Base-by-base conservation (phyloP, 1,140 invertebrate species). In the Drosophila nikananu region DNA sequence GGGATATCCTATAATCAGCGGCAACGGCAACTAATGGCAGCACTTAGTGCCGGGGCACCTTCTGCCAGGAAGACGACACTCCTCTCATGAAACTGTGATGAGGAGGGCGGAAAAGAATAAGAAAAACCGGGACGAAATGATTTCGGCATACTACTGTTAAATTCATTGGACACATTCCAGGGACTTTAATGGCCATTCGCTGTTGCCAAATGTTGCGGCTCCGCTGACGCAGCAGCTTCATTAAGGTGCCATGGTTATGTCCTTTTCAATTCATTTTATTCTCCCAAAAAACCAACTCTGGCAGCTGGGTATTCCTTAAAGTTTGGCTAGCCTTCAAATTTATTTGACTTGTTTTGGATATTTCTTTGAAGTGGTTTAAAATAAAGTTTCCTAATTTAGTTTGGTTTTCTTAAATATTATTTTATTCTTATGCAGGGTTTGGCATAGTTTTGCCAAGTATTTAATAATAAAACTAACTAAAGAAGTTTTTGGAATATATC, bases 91-190 rank as follows among this genome's bases (percentile, higher is more conserved):
- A 77, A 77, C 32, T 67, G 62, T 78, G 75, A 77, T 78, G 75
- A 61, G 74, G 19, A 58, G 17, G 48, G 30, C 71, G 41, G 27
- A 70, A 52, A 63, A 64, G 49, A 65, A 65, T 25, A 39, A 17
- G 21, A 39, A 37, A 37, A 57, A 10, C 23, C 55, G 42, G 51
- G 48, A 32, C 41, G 27, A 75, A 77, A 77, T 77, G 57, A 55
- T 77, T 78, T 70, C 52, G 64, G 74, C 37, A 49, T 73, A 55
- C n/a, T n/a, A n/a, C 55, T 87, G 68, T 80, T 74, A 77, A 80
- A 87, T 87, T 83, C 83, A 87, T 83, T 57, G 67, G 63, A 86
- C 64, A 86, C 83, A 83, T 87, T 80, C 54, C 62, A 54, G 62
- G 61, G 42, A 49, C 42, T 68, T 86, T 86, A 86, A 82, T 72